Evolutionary conservation across 2,888 invertebrate genomes (phyloP).

Genomic region (Ptilodon capucinus): DNA sequence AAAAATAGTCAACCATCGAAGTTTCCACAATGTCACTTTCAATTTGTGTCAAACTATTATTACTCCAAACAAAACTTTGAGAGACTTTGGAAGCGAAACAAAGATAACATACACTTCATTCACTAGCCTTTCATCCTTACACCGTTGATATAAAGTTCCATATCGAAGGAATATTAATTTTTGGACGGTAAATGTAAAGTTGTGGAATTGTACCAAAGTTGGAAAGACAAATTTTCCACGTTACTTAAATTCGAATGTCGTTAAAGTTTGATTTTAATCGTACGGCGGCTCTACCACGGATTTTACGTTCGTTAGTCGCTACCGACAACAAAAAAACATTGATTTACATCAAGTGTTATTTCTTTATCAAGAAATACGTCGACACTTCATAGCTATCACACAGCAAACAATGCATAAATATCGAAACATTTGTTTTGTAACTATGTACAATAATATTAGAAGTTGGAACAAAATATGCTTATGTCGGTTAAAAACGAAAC

Average conservation of each 20-base stretch:
- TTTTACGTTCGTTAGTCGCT: not conserved
- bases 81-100: conserved; percentile 8
- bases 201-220: conserved; percentile 7
- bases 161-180: not conserved
- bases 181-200: not conserved
- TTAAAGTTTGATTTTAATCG: conserved; percentile 14
- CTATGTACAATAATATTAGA: too few species aligned
- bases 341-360: too few species aligned
- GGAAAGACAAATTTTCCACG: conserved; percentile 16
- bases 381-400: too few species aligned
- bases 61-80: conserved; percentile 11
- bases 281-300: not conserved
- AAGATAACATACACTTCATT: not conserved
- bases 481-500: too few species aligned
- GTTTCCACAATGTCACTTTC: conserved; percentile 8
- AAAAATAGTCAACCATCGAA: not conserved
- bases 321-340: too few species aligned
- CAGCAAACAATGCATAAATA: too few species aligned
- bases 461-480: too few species aligned
- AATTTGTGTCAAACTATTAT: conserved; percentile 17
- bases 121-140: not conserved
- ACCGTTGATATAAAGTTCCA: conserved; percentile 2
- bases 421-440: too few species aligned
- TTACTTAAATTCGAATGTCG: conserved; percentile 5
- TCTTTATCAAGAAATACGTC: too few species aligned